These are phyloP conservation scores for Nomada ferruginata DNA, from an alignment of 2,888 invertebrate genomes.

Conservation along the genomic window DNA sequence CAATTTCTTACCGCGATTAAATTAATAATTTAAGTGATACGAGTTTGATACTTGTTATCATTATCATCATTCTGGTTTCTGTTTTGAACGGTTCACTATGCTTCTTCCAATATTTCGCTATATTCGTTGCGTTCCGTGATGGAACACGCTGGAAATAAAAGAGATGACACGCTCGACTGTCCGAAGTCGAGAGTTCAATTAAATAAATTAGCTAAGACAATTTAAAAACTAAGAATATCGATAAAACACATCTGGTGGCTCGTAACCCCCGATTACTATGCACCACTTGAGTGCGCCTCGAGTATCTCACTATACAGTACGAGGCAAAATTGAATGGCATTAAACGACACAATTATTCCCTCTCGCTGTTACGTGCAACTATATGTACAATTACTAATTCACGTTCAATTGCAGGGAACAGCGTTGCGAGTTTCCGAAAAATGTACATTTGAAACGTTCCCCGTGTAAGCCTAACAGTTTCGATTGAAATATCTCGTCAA, in stretches of 20 bases:
- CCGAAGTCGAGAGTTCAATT: background rate
- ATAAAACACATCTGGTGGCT: constrained; percentile 24
- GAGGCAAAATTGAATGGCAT: constrained; percentile 20
- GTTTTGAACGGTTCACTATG: background rate
- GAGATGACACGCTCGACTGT: constrained; percentile 21
- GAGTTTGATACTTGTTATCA: background rate
- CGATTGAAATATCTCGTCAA: too few relatives aligned
- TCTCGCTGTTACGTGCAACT: background rate
- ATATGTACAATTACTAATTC: background rate
- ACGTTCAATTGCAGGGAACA: background rate
- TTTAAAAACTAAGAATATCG: constrained; percentile 1
- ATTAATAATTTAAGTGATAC: background rate
- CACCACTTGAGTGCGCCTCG: constrained; percentile 23
- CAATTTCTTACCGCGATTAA: background rate
- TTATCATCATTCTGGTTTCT: background rate
- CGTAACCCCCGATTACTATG: constrained; percentile 15
- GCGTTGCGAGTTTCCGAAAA: background rate
- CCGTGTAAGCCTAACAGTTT: too few relatives aligned
- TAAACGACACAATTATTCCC: background rate
- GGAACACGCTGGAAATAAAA: background rate
- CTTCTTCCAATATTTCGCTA: constrained; percentile 4
- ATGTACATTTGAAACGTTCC: too few relatives aligned
- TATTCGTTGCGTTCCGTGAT: background rate
- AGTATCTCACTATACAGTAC: constrained; percentile 30
- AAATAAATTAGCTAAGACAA: constrained; percentile 24